Evolutionary conservation across 2,797 vertebrate genomes (phyloP), one percentile per base, ranked within the genome.

Genomic region (Myotis findleyi): DNA sequence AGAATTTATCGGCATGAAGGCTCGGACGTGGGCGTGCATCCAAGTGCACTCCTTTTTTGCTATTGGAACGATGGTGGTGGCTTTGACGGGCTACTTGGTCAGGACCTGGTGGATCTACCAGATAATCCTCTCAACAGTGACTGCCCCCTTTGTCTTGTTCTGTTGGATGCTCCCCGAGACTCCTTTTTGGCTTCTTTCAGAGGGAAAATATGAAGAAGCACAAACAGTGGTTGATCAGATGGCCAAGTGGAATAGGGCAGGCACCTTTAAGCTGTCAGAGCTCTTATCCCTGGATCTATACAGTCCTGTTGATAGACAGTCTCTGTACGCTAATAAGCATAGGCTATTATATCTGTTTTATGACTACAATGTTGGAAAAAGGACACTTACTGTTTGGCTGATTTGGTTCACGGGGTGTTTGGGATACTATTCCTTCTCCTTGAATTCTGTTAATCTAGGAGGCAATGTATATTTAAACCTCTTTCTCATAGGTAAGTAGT

Each of bases 151-250:
- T 98, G 94, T 99, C 91, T 96, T 99, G 59, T 99, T 99, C 98
- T 99, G 99, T 98, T 99, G 99, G 99, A 99, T 98, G 98, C 99
- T 99, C 92, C 99, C 99, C 0, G 99, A 99, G 98, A 99, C 99
- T 0, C 99, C 99, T 6, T 99, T 99, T 97, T 99, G 99, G 98
- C 98, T 99, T 85, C 98, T 99, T 81, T 99, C 99, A 73, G 99
- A 99, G 96, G 98, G 98, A 81, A 98, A 95, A 64, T 98, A 98
- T 0, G 96, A 98, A 97, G 99, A 99, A 20, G 98, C 99, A 17
- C 99, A 99, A 97, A 95, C 96, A 75, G 97, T 99, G 87, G 97
- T 99, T 76, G 98, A 99, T 68, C 76, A 12, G 17, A 99, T 99
- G 11, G 99, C 99, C 79, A 97, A 84, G 82, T 98, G 99, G 98